These are phyloP conservation scores for Zonotrichia leucophrys DNA, from an alignment of 2,113 vertebrate genomes.

Conservation along the genomic window DNA sequence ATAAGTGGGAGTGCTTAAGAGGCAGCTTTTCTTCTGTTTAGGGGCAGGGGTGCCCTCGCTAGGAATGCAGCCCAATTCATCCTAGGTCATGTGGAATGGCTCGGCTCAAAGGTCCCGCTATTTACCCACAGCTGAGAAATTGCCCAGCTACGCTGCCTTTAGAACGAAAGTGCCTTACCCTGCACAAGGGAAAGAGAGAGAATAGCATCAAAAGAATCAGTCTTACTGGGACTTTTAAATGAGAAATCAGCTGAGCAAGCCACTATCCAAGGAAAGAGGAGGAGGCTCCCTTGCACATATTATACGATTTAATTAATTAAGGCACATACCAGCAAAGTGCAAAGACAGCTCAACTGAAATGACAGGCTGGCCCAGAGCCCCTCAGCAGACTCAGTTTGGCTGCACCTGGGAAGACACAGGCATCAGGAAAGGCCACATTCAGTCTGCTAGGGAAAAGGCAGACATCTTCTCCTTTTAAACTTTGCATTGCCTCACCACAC, in stretches of 20 bases:
- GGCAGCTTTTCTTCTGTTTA: not conserved
- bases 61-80: not conserved
- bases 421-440: not conserved
- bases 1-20: not conserved
- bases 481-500: accelerated
- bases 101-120: not conserved
- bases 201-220: conserved; percentile 12
- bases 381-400: not conserved
- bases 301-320: not conserved
- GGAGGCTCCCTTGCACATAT: not conserved
- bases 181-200: not conserved
- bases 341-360: not conserved
- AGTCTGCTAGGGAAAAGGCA: not conserved
- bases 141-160: accelerated
- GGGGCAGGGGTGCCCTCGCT: not conserved
- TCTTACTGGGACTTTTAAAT: not conserved
- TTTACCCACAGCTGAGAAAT: not conserved
- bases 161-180: not conserved
- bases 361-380: not conserved
- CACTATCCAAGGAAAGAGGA: not conserved
- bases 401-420: not conserved
- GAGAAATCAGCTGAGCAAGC: not conserved
- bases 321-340: not conserved
- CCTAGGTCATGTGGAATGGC: not conserved
- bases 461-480: not conserved